Base-by-base conservation (phyloP, 2,113 vertebrate genomes). In the Coracopsis vasa region DNA sequence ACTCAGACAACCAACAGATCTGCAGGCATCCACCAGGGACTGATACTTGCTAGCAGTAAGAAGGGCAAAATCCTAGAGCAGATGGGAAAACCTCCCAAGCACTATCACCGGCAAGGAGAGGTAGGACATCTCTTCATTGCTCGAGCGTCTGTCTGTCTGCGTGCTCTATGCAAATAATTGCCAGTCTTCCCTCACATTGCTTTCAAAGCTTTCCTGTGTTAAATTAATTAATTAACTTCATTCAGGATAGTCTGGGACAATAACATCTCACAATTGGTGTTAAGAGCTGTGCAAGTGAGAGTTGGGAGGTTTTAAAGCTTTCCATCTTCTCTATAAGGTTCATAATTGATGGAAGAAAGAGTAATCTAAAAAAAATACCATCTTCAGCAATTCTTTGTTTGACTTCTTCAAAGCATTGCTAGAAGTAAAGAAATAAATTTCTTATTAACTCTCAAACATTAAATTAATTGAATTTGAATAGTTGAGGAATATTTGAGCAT, bases 11-110 rank as follows among this genome's bases (percentile, higher is more conserved):
- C 98, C 94, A 99, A 99, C 98, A 98, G 98, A 97, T 98, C 99
- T 53, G 92, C 98, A 71, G 96, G 97, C 35, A 95, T 95, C 82
- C 98, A 98, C 97, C 97, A 95, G 86, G 98, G 98, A 94, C 97
- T 98, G 97, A 94, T 92, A 74, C 97, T 98, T 95, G 93, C 97
- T 95, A 97, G 97, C 97, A 98, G 98, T 92, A 99, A 98, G 98
- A 99, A 99, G 96, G 97, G 98, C 94, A 99, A 98, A 98, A 97
- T 97, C 82, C 98, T 98, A 72, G 97, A 98, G 48, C 99, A 99
- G 98, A 99, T 99, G 98, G 98, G 97, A 84, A 97, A 95, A 69
- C 62, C 94, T 74, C 83, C 94, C 74, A 95, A 97, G 92, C 92
- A 90, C 61, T 95, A 90, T 92, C 93, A 93, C 92, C 95, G 75